phyloP scores from a whole-genome alignment of 92 coral and sea anemone genomes.

The Zoanthus sansibaricus region DNA sequence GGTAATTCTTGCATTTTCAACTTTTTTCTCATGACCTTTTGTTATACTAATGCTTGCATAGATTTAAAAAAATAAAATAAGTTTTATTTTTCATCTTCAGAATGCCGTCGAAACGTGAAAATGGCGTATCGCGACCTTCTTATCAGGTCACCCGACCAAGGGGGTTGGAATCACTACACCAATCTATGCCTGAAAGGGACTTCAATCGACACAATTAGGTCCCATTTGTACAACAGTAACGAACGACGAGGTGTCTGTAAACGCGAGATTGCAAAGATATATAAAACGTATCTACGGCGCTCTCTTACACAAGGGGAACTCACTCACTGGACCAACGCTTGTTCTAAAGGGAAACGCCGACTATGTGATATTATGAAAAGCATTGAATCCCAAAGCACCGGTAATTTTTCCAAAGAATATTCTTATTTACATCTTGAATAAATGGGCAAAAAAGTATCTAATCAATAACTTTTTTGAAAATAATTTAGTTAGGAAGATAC shows the following conservation, averaged over 20 bases:
- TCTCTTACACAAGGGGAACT: conserved; percentile 21
- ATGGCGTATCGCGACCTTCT: conserved; percentile 39
- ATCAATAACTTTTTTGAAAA: too few relatives aligned
- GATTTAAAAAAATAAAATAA: too few relatives aligned
- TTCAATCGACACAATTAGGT: conserved; percentile 14
- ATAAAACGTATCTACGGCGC: conserved; percentile 20
- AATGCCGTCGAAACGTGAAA: conserved; percentile 41
- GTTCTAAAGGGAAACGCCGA: conserved; percentile 22
- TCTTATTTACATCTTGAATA: too few relatives aligned
- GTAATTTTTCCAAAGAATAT: neutral
- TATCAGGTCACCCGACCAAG: conserved; percentile 18
- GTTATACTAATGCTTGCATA: too few relatives aligned
- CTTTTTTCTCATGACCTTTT: too few relatives aligned
- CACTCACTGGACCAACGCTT: conserved; percentile 11
- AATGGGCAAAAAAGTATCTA: too few relatives aligned
- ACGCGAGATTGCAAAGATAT: conserved; percentile 25
- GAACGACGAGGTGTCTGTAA: conserved; percentile 29
- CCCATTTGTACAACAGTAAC: conserved; percentile 20
- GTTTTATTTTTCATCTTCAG: neutral
- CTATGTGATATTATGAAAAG: conserved; percentile 27
- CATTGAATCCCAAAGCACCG: conserved; percentile 18
- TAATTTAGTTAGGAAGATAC: too few relatives aligned
- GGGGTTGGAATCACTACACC: conserved; percentile 31
- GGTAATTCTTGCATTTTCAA: too few relatives aligned
- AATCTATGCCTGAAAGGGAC: conserved; percentile 9